Evolutionary conservation across 2,888 invertebrate genomes (phyloP), one percentile per base, ranked within the genome.

Genomic region (Caenorhabditis auriculariae): DNA sequence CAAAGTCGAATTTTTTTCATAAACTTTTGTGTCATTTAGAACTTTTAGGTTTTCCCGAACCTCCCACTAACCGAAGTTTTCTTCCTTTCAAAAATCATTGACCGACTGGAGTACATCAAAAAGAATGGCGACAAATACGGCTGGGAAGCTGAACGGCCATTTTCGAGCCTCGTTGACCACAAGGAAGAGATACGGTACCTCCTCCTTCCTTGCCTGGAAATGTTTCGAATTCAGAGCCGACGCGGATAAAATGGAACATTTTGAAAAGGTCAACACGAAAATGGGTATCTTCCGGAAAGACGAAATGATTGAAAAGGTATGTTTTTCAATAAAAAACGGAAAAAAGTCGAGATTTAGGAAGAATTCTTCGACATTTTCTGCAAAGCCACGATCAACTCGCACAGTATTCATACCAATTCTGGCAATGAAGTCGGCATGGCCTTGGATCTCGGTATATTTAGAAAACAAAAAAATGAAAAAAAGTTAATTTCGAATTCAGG

Each of bases 381-480:
- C 60, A 74, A 72, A 53, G 58, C 66, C 2, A 64, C 75, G 17
- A 78, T 80, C 66, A 80, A 80, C 62, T 80, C 79, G 21, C 80
- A 81, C 56, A 72, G 72, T 35, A 73, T 80, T 32, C 78, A 79
- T 48, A 77, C 76, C 2, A 80, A 72, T 58, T 70, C 71, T 9
- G 80, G 80, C 5, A 65, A 57, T 32, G 80, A 80, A 42, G 74
- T 81, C 27, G 80, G 80, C 32, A 74, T 80, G 69, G 71, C 78
- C 0, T 51, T 80, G 21, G 80, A 80, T 57, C 51, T 80, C 41
- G 80, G 80, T 52, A 59, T 4, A 29, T 52, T 7, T 7, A 41
- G 41, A 32, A n/a, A 32, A n/a, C 7, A n/a, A 32, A n/a, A 41
- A 9, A 41, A 17, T 12, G 21, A 15, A 9, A 19, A 17, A 45